Conservation (phyloP, 2,113 vertebrate genomes). For the Danio rerio region DNA sequence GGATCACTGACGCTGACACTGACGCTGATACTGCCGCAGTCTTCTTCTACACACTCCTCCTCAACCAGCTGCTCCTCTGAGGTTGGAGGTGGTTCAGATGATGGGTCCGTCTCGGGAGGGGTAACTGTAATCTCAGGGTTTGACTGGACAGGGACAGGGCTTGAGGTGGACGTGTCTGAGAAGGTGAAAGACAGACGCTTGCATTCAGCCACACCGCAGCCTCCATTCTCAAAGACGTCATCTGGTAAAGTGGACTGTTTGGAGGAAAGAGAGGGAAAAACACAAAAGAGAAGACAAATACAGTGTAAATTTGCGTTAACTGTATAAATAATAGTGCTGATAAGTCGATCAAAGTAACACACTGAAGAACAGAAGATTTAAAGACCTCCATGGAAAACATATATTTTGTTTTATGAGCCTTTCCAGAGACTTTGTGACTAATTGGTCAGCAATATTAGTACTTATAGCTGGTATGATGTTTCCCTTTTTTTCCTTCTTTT, state of each 20-base stretch:
- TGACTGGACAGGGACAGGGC: constrained; percentile 72
- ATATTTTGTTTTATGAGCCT: too few relatives aligned
- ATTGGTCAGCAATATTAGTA: too few relatives aligned
- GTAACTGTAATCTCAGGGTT: constrained; percentile 87
- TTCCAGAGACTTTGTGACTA: too few relatives aligned
- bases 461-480: too few relatives aligned
- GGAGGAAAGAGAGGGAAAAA: constrained; percentile 24
- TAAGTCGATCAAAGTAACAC: neutral
- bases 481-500: too few relatives aligned
- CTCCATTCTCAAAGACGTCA: constrained; percentile 86
- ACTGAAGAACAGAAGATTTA: neutral
- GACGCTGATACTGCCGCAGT: constrained; percentile 62
- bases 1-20: constrained; percentile 69
- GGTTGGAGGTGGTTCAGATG: constrained; percentile 61
- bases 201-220: constrained; percentile 78
- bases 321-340: too few relatives aligned
- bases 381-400: neutral
- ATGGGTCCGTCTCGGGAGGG: constrained; percentile 73
- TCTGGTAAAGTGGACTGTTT: constrained; percentile 88
- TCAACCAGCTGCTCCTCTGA: constrained; percentile 24
- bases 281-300: too few relatives aligned
- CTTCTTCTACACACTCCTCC: constrained; percentile 62
- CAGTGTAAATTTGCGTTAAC: too few relatives aligned
- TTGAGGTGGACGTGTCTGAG: constrained; percentile 78
- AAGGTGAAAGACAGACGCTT: constrained; percentile 90